Evolutionary conservation across 2,797 vertebrate genomes (phyloP), one percentile per base, ranked within the genome.

Genomic region (Harpagifer antarcticus): DNA sequence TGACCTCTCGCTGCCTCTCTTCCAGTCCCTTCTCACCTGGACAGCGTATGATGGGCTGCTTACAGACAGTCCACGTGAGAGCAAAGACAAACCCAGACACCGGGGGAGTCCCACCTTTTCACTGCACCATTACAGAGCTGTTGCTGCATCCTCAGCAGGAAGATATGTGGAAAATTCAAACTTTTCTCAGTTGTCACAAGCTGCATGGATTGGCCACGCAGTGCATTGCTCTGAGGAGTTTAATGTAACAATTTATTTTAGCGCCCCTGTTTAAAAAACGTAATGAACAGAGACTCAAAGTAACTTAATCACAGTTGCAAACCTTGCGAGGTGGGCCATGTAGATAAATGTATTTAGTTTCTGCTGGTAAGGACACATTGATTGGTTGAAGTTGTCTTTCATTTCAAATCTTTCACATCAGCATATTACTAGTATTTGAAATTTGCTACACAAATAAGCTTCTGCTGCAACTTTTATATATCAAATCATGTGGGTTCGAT

Each of bases 1-100:
- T 85, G 90, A 91, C 92, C 89, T 78, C 89, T 81, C 63, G 6
- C 81, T 74, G 81, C 83, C 81, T 85, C 74, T 79, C 65, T 61
- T 67, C 71, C 47, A 7, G 66, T 79, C 70, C 76, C 82, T 67
- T 54, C 85, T 86, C 83, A 87, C 87, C 88, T 85, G 84, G 81
- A 78, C 74, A 40, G 67, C 72, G 72, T 56, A 64, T 69, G 76
- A 72, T 63, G 74, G 74, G 78, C 40, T 72, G 72, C 74, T 73
- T 54, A 79, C 57, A 72, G 84, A 64, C 74, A 60, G 63, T 74
- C 74, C 81, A 72, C 8, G 19, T 78, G 76, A 87, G 81, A 66
- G 66, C 62, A 79, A 59, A 83, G 74, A 84, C 63, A 78, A 81
- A 84, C 52, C 62, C 77, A 84, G 81, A 86, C 76, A 78, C 79